Conservation (phyloP, 2,113 vertebrate genomes). For the Empidonax alnorum region DNA sequence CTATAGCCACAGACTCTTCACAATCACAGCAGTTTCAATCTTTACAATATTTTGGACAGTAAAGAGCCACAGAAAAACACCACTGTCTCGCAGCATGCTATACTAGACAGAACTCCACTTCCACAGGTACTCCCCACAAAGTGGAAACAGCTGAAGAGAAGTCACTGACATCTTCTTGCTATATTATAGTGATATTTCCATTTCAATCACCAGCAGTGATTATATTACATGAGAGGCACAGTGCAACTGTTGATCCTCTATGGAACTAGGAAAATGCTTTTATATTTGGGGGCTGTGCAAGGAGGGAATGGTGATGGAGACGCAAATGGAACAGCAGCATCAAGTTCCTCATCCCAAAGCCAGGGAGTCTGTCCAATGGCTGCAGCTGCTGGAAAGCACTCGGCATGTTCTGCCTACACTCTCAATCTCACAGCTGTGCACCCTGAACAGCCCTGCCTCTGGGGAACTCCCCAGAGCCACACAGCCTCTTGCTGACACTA, state of each 20-base stretch:
- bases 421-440: background rate
- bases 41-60: background rate
- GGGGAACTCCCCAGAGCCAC: background rate
- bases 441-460: background rate
- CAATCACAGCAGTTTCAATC: background rate
- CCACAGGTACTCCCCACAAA: background rate
- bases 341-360: background rate
- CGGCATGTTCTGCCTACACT: rapidly evolving
- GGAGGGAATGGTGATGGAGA: rapidly evolving
- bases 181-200: background rate
- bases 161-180: background rate
- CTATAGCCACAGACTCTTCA: background rate
- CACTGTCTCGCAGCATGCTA: background rate
- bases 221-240: background rate
- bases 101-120: background rate
- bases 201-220: rapidly evolving
- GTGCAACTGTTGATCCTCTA: background rate
- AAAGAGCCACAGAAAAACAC: background rate
- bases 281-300: background rate
- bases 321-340: background rate
- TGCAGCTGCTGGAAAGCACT: background rate
- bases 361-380: background rate
- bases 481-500: background rate
- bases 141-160: background rate
- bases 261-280: background rate